Base-by-base conservation (phyloP, 2,888 invertebrate genomes). In the Caenorhabditis macrosperma region DNA sequence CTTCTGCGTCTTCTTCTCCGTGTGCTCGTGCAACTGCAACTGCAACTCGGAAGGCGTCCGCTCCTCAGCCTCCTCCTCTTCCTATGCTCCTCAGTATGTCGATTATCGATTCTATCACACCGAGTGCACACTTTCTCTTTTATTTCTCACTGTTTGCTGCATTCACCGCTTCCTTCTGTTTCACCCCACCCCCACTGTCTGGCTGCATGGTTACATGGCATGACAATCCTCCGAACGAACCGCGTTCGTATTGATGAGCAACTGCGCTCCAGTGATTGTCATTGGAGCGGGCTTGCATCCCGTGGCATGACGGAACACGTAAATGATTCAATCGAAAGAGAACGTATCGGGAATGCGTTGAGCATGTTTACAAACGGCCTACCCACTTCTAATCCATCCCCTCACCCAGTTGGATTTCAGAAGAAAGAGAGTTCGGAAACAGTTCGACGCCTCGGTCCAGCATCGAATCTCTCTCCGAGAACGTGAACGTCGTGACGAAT, bases 401-500 rank as follows among this genome's bases (percentile, higher is more conserved):
- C 9, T 55, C 4, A 28, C 12, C 35, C 22, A n/a, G 22, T 4
- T 33, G 9, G 6, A 2, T 84, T 88, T 74, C 83, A 89, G 89
- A 89, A 63, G 89, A 89, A 68, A 81, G 86, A 38, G 89, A 89
- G 41, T 78, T 88, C 24, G 86, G 82, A 7, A 86, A 84, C 30
- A 84, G 86, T n/a, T 87, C 87, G 17, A 86, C 88, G 9, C 88
- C 89, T 4, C 74, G 84, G 60, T 85, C 83, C 6, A 86, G 84
- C 50, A 81, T 83, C 24, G 88, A 87, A 6, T 87, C 87, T 10
- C 80, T 89, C 24, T 87, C 87, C 33, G 89, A 89, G 17, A 86
- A 86, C 66, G 78, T 85, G 1, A 72, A 89, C 44, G 86, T 89
- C 15, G 82, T 89, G 15, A 87, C 88, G 38, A 89, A 89, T 76